Percentiles rank a stretch among this genome's conserved stretches.
Evolutionary conservation across 1,140 invertebrate species (phyloP).

Genomic region (Drosophila setifemur): DNA sequence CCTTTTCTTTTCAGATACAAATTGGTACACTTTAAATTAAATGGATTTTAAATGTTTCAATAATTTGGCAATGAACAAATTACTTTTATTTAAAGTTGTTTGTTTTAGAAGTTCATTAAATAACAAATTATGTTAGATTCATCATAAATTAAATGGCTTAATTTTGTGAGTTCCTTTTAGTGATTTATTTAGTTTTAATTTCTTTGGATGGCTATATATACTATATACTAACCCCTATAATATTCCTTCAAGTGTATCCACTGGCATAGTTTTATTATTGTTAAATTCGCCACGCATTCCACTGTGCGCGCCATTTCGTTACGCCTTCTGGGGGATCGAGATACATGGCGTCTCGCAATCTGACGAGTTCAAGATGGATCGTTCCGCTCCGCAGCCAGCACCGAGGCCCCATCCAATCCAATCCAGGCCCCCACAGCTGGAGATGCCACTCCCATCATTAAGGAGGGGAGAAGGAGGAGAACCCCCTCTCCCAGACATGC

Average conservation of each 20-base stretch:
- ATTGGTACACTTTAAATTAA: neutral
- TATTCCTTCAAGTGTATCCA: neutral
- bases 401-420: slow-evolving; percentile 7
- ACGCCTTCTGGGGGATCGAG: slow-evolving; percentile 44
- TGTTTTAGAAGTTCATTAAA: neutral
- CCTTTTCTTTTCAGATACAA: slow-evolving; percentile 30
- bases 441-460: slow-evolving; percentile 19
- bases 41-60: too few species aligned
- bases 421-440: slow-evolving; percentile 30
- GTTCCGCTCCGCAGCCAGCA: slow-evolving; percentile 20
- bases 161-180: too few species aligned
- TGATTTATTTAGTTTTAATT: too few species aligned
- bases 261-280: slow-evolving; percentile 24
- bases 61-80: too few species aligned
- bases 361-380: slow-evolving; percentile 63
- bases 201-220: too few species aligned
- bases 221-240: too few species aligned
- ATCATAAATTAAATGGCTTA: too few species aligned
- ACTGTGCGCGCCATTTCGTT: slow-evolving; percentile 66
- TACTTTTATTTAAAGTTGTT: neutral
- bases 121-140: too few species aligned
- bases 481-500: slow-evolving; percentile 4
- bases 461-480: neutral
- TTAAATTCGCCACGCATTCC: slow-evolving; percentile 65
- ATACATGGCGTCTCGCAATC: slow-evolving; percentile 28